A percentile compares a stretch with the other conserved stretches of the same genome.
Evolutionary conservation across 2,888 invertebrate species (phyloP).

Genomic region (Heliconius sara): DNA sequence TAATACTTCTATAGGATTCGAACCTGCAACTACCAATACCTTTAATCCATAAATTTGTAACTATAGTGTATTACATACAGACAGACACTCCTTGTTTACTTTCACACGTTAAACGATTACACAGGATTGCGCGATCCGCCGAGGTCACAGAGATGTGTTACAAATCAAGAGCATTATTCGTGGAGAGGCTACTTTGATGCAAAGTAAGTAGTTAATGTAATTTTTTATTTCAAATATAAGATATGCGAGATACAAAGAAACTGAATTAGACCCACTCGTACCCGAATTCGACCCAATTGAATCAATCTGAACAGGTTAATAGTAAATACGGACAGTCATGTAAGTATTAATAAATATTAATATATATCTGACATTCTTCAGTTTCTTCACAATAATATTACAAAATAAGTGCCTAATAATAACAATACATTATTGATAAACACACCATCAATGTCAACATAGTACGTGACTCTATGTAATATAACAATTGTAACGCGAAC

Average conservation of each 20-base stretch:
- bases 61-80: not conserved
- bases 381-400: not conserved
- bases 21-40: not conserved
- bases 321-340: too few species aligned
- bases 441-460: slow-evolving; percentile 8
- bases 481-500: slow-evolving; percentile 17
- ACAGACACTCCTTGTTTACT: slow-evolving; percentile 6
- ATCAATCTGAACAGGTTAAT: too few species aligned
- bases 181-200: not conserved
- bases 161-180: slow-evolving; percentile 18
- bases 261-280: too few species aligned
- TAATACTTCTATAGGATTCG: not conserved
- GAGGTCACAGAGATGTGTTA: slow-evolving; percentile 22
- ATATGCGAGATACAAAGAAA: not conserved
- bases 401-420: not conserved
- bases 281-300: too few species aligned
- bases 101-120: slow-evolving; percentile 23
- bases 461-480: slow-evolving; percentile 17
- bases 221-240: not conserved
- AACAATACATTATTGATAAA: slow-evolving; percentile 7
- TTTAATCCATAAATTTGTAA: not conserved
- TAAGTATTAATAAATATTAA: too few species aligned
- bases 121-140: slow-evolving; percentile 19
- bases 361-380: not conserved
- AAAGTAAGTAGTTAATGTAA: not conserved